phyloP scores from a whole-genome alignment of 2,888 invertebrate genomes.

The Cryptosula pallasiana region DNA sequence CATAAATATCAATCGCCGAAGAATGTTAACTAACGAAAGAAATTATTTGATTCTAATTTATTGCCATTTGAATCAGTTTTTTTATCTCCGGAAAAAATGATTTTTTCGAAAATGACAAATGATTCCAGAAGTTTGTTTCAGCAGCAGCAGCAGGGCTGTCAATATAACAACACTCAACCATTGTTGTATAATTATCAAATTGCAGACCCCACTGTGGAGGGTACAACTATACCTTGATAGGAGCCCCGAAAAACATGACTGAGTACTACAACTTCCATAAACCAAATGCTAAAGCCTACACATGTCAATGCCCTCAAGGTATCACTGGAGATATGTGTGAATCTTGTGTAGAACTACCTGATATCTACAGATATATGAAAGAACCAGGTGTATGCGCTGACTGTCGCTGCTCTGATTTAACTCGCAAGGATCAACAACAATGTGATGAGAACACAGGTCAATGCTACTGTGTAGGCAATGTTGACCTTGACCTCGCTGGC shows the following conservation, averaged over 20 bases:
- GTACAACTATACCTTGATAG: background rate
- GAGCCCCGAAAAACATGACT: background rate
- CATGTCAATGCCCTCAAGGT: background rate
- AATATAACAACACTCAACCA: too few species aligned
- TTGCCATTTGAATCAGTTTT: too few species aligned
- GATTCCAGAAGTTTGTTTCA: too few species aligned
- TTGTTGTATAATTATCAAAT: too few species aligned
- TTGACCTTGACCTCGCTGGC: background rate
- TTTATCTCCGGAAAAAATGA: too few species aligned
- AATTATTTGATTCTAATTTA: too few species aligned
- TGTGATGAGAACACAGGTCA: slow-evolving; percentile 1
- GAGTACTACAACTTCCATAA: background rate
- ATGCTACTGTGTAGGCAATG: background rate
- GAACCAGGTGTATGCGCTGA: background rate
- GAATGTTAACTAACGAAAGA: too few species aligned
- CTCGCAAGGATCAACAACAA: background rate
- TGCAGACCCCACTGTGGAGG: background rate
- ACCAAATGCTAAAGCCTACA: background rate
- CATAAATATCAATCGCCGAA: too few species aligned
- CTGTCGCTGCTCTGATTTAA: background rate
- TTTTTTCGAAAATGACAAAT: too few species aligned
- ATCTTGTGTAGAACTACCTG: background rate
- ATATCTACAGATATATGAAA: background rate
- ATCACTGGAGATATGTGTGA: slow-evolving; percentile 17
- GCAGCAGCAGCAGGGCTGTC: too few species aligned